Evolutionary conservation across 1,140 invertebrate species (phyloP).

Genomic region (Euura saliciscinereae): DNA sequence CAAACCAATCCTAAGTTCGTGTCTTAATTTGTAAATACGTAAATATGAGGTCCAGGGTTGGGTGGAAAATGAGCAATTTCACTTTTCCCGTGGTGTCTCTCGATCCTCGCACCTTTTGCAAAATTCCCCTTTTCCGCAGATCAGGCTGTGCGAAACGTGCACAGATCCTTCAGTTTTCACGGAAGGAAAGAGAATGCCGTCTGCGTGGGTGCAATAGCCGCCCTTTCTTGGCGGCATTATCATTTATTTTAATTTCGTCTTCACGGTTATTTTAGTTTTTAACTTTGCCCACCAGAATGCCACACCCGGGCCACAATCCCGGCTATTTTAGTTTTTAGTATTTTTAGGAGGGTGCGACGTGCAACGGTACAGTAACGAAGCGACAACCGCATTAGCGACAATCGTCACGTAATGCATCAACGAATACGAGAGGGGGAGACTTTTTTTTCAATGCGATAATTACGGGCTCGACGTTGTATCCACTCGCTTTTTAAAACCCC

Average conservation of each 20-base stretch:
- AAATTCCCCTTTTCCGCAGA: no score
- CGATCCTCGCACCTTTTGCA: neutral
- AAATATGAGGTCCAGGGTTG: neutral
- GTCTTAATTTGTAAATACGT: neutral
- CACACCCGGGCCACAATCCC: constrained; percentile 37
- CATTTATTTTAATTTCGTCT: constrained; percentile 12
- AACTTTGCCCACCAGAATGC: constrained; percentile 41
- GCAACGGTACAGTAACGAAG: constrained; percentile 12
- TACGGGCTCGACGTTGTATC: neutral
- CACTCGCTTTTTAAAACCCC: no score
- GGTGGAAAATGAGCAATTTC: no score
- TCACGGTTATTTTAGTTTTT: constrained; percentile 44
- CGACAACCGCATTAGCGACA: constrained; percentile 6
- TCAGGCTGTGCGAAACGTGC: neutral
- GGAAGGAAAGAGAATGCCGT: no score
- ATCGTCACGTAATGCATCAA: constrained; percentile 1
- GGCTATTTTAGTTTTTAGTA: constrained; percentile 44
- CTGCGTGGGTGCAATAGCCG: neutral
- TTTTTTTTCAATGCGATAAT: constrained; percentile 4
- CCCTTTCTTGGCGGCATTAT: neutral
- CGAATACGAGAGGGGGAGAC: neutral
- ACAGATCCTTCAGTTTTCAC: neutral
- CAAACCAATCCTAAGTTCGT: neutral
- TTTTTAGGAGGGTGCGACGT: constrained; percentile 38
- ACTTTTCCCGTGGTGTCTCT: neutral